Percentiles rank a stretch among this genome's conserved stretches.
These are phyloP conservation scores for Ypsolopha scabrella DNA, from an alignment of 2,888 invertebrate genomes.

Conservation along the genomic window DNA sequence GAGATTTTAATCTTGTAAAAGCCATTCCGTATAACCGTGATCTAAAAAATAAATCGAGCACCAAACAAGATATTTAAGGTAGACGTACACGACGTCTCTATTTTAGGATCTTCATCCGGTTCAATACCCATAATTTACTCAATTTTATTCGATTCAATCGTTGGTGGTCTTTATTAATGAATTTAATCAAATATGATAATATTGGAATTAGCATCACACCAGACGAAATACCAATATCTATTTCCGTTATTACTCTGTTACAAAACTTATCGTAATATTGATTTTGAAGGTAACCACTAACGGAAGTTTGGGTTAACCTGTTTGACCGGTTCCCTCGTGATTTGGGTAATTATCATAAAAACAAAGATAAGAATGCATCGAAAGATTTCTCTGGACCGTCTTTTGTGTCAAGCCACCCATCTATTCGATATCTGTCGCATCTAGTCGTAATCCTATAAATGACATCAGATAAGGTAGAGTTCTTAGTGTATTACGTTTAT, in stretches of 20 bases:
- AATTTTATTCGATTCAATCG: neutral
- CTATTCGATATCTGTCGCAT: constrained; percentile 55
- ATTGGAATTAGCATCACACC: neutral
- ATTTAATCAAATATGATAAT: constrained; percentile 1
- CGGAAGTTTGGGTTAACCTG: constrained; percentile 52
- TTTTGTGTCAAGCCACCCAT: constrained; percentile 48
- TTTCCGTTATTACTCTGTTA: constrained; percentile 7
- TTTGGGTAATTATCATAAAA: constrained; percentile 55
- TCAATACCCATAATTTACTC: neutral
- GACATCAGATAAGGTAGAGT: constrained; percentile 59
- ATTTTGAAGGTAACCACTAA: constrained; percentile 37
- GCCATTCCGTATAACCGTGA: too few relatives aligned
- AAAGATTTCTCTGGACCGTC: constrained; percentile 58
- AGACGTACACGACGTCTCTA: too few relatives aligned
- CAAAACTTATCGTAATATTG: constrained; percentile 14
- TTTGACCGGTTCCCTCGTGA: constrained; percentile 32
- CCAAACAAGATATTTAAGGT: too few relatives aligned
- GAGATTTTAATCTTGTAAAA: too few relatives aligned
- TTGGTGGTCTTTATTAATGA: constrained; percentile 1
- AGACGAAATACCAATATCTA: neutral
- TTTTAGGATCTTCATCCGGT: neutral
- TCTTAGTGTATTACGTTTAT: constrained; percentile 13
- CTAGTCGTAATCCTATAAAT: constrained; percentile 64
- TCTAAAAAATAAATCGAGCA: too few relatives aligned
- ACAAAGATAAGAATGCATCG: constrained; percentile 61